Conservation (phyloP, 1,140 invertebrate species). For the Hylaeus anthracinus region DNA sequence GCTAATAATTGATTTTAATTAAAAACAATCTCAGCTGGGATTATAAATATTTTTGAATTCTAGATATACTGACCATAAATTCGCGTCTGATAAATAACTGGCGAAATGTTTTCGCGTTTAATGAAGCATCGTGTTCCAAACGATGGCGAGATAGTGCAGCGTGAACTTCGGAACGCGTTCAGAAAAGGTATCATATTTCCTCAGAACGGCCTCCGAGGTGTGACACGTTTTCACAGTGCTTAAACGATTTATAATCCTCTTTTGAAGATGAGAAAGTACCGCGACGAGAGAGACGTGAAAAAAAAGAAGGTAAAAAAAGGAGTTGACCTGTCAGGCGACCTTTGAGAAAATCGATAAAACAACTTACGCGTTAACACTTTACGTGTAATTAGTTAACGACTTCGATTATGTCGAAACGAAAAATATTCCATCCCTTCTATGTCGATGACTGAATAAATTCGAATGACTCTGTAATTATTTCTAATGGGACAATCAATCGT, state of each 20-base stretch:
- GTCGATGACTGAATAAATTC: neutral
- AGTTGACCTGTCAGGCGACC: constrained; percentile 33
- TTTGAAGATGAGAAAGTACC: neutral
- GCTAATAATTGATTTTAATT: neutral
- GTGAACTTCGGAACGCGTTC: neutral
- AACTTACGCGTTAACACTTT: neutral
- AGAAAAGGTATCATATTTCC: neutral
- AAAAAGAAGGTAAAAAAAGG: constrained; percentile 47
- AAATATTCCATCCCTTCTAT: neutral
- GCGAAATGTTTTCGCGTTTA: neutral
- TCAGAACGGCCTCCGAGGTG: neutral
- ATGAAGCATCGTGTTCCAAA: neutral
- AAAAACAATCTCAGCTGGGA: neutral
- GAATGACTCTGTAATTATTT: too few species aligned
- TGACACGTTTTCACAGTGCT: neutral
- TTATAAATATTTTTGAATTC: too few species aligned
- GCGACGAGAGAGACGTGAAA: neutral
- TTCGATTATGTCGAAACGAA: neutral
- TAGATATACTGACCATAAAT: too few species aligned
- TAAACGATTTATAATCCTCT: constrained; percentile 4
- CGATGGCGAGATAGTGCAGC: neutral
- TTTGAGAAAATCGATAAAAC: constrained; percentile 50
- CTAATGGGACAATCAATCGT: neutral
- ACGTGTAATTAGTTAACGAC: constrained; percentile 9
- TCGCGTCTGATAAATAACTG: neutral